phyloP scores from a whole-genome alignment of 2,113 vertebrate genomes.

The Rhinolophus ferrumequinum region DNA sequence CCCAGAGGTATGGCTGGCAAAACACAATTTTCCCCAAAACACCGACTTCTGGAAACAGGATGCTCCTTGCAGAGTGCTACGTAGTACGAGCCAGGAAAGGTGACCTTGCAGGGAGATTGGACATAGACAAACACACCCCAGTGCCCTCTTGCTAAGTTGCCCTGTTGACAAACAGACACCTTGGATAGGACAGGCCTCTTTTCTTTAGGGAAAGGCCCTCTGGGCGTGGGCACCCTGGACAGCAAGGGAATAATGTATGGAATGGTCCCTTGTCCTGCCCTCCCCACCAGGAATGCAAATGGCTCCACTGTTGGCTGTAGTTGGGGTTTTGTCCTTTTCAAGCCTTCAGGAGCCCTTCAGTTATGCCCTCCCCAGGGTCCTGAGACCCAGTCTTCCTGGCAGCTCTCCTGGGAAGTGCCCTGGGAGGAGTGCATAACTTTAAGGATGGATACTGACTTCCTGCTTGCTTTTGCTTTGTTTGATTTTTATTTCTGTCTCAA shows the following conservation, averaged over 20 bases:
- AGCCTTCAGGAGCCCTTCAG: neutral
- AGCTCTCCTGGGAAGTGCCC: neutral
- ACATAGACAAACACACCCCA: neutral
- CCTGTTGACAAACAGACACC: neutral
- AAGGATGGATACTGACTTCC: neutral
- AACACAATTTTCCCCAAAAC: neutral
- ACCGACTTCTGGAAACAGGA: neutral
- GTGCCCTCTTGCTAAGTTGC: neutral
- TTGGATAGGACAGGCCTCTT: neutral
- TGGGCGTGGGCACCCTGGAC: accelerated
- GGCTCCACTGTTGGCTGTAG: too few relatives aligned
- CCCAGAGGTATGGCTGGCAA: neutral
- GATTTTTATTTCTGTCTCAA: neutral
- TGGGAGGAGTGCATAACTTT: neutral
- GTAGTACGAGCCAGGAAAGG: neutral
- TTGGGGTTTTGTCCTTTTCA: neutral
- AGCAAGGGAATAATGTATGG: neutral
- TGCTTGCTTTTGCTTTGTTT: slow-evolving; percentile 35
- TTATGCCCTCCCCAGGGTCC: neutral
- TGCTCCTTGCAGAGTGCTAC: neutral
- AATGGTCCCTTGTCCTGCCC: too few relatives aligned
- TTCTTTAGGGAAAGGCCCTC: neutral
- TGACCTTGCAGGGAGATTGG: neutral
- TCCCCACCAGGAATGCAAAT: neutral
- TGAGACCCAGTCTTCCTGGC: neutral